Conservation (phyloP, 2,797 vertebrate genomes). For the Miichthys miiuy region DNA sequence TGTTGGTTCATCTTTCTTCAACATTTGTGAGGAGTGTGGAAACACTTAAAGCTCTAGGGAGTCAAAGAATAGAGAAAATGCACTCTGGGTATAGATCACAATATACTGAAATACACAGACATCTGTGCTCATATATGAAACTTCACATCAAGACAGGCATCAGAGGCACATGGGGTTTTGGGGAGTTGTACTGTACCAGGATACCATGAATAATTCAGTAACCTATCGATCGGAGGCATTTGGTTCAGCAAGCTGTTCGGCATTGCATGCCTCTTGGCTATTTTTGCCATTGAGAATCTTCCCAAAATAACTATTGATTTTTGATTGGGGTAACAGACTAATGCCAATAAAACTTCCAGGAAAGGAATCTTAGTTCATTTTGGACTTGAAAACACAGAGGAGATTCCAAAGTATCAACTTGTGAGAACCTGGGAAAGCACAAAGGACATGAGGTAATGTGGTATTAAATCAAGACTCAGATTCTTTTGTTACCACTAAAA, state of each 20-base stretch:
- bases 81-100: conserved; percentile 15
- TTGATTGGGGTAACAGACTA: conserved; percentile 68
- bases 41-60: conserved; percentile 25
- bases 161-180: conserved; percentile 42
- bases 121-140: conserved; percentile 36
- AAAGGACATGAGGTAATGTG: neutral
- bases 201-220: conserved; percentile 76
- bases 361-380: conserved; percentile 44
- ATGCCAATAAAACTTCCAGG: conserved; percentile 59
- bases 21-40: conserved; percentile 14
- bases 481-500: neutral
- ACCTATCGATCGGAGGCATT: conserved; percentile 72
- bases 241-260: conserved; percentile 69
- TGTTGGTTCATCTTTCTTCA: conserved; percentile 4
- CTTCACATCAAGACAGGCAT: conserved; percentile 39
- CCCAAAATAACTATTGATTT: conserved; percentile 79
- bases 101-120: conserved; percentile 26
- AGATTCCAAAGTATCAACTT: conserved; percentile 30
- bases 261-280: conserved; percentile 58
- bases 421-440: conserved; percentile 10
- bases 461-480: neutral
- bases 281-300: conserved; percentile 59
- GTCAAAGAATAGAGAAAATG: conserved; percentile 21
- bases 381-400: conserved; percentile 29
- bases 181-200: conserved; percentile 58